Evolutionary conservation across 2,113 vertebrate genomes (phyloP).

Genomic region (Merops nubicus): DNA sequence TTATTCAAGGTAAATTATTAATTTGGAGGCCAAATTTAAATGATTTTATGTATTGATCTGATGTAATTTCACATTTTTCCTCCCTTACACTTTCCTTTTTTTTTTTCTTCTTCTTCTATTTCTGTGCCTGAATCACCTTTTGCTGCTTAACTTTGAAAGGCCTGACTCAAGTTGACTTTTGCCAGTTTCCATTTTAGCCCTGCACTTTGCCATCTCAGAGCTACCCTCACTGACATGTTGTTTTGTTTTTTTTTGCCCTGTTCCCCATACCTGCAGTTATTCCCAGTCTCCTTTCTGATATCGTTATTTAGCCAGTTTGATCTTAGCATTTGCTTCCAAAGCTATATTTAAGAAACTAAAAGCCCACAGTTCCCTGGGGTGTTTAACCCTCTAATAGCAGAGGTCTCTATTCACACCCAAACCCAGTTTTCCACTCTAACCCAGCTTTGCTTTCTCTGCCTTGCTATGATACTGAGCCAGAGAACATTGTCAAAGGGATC

Average conservation of each 20-base stretch:
- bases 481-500: background rate
- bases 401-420: background rate
- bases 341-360: background rate
- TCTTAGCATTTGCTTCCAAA: background rate
- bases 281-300: background rate
- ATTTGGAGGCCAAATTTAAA: background rate
- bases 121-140: background rate
- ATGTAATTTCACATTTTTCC: background rate
- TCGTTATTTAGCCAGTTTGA: background rate
- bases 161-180: background rate
- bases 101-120: background rate
- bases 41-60: background rate
- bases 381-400: background rate
- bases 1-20: background rate
- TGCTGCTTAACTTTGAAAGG: background rate
- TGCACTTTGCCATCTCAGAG: fast-evolving
- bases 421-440: background rate
- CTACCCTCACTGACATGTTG: background rate
- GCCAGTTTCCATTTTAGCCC: background rate
- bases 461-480: background rate
- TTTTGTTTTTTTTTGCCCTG: background rate
- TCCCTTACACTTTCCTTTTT: background rate
- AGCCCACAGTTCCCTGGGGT: background rate
- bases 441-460: background rate
- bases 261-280: background rate